A percentile compares a stretch with the other conserved stretches of the same genome.
phyloP scores from a whole-genome alignment of 2,797 vertebrate species.

The Distichodus sexfasciatus region DNA sequence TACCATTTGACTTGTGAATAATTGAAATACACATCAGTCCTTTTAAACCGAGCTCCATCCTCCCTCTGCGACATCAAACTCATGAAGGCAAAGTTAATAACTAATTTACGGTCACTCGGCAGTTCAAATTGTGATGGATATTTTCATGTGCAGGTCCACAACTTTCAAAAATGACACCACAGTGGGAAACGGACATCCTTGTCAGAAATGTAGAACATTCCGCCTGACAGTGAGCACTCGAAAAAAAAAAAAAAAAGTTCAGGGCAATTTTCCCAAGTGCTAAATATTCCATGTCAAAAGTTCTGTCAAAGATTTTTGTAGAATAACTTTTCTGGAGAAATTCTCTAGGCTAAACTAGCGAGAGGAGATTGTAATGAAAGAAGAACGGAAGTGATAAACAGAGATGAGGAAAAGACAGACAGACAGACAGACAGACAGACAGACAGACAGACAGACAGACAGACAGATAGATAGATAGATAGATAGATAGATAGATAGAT shows the following conservation, averaged over 20 bases:
- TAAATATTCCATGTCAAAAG: background rate
- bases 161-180: background rate
- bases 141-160: background rate
- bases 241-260: no score
- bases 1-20: constrained; percentile 4
- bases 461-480: no score
- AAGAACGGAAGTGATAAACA: background rate
- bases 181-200: background rate
- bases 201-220: no score
- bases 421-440: background rate
- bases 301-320: no score
- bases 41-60: background rate
- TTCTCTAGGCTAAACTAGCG: no score
- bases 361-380: background rate
- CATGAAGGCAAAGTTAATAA: background rate
- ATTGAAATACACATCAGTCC: constrained; percentile 1
- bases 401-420: no score
- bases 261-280: no score
- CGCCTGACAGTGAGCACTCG: background rate
- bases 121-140: constrained; percentile 4
- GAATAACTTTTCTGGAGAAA: no score
- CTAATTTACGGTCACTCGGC: constrained; percentile 1
- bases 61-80: constrained; percentile 19
- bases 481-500: background rate
- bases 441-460: background rate